Evolutionary conservation across 2,888 invertebrate genomes (phyloP).

Genomic region (Drosophila koepferae): DNA sequence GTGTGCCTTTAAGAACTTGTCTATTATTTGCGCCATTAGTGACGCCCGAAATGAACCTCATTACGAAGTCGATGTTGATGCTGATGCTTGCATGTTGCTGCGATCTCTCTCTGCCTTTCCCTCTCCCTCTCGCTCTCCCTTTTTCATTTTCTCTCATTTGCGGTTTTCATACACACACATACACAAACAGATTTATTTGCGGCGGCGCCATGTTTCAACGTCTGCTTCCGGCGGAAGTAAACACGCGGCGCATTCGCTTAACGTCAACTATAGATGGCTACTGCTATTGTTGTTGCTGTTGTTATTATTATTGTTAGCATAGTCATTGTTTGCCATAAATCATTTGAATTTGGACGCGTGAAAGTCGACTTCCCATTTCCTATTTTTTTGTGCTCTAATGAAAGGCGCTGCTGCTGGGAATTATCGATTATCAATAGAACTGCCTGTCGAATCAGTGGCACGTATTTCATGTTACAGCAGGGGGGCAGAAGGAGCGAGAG

Average conservation of each 20-base stretch:
- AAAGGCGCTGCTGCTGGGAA: slow-evolving; percentile 35
- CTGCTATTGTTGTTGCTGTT: slow-evolving; percentile 7
- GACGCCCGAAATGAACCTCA: slow-evolving; percentile 38
- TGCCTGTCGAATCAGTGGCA: slow-evolving; percentile 30
- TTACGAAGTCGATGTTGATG: slow-evolving; percentile 29
- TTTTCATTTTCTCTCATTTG: slow-evolving; percentile 29
- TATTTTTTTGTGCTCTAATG: slow-evolving; percentile 36
- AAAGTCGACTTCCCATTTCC: slow-evolving; percentile 55
- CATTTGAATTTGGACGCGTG: slow-evolving; percentile 66
- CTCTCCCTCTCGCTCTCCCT: slow-evolving; percentile 33
- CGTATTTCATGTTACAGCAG: slow-evolving; percentile 41
- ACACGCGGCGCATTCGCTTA: slow-evolving; percentile 55
- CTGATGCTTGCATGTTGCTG: slow-evolving; percentile 16
- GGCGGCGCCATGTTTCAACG: slow-evolving; percentile 54
- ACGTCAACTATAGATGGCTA: slow-evolving; percentile 20
- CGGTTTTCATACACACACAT: slow-evolving; percentile 51
- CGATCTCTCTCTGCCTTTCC: slow-evolving; percentile 29
- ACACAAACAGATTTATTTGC: slow-evolving; percentile 52
- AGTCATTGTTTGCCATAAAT: slow-evolving; percentile 63
- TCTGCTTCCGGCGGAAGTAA: slow-evolving; percentile 56
- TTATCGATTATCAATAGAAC: slow-evolving; percentile 59
- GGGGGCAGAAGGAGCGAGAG: neutral
- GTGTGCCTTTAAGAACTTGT: slow-evolving; percentile 43
- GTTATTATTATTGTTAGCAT: slow-evolving; percentile 31
- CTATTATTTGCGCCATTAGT: slow-evolving; percentile 61